phyloP scores from a whole-genome alignment of 2,113 vertebrate species.

The Pseudois nayaur region DNA sequence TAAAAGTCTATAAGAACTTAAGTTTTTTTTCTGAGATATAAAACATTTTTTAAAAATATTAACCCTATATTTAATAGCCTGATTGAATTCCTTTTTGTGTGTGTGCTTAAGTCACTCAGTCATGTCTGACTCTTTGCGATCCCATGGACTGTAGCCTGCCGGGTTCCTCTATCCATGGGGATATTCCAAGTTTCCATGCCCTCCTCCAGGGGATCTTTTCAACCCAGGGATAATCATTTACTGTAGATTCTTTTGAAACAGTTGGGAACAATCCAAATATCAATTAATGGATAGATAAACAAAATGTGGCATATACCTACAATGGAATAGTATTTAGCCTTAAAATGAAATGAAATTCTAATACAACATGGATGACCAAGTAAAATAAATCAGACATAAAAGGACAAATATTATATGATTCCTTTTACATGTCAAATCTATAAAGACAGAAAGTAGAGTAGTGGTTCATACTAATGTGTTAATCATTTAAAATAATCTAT shows the following conservation, averaged over 20 bases:
- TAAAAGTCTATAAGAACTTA: neutral
- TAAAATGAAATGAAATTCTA: neutral
- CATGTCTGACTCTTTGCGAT: rapidly evolving
- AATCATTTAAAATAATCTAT: neutral
- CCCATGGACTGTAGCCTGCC: neutral
- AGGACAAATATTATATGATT: neutral
- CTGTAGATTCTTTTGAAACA: neutral
- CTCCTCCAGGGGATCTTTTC: neutral
- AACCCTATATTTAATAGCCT: neutral
- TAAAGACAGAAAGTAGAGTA: neutral
- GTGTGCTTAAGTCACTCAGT: neutral
- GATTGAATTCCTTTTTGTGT: neutral
- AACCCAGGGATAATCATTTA: neutral
- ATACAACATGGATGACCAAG: neutral
- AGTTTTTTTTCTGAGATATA: neutral
- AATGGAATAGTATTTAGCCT: neutral
- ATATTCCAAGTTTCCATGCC: neutral
- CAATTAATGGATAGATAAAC: neutral
- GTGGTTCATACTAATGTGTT: neutral
- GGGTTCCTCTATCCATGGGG: rapidly evolving
- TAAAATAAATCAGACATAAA: neutral
- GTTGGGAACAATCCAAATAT: neutral
- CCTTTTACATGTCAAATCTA: neutral
- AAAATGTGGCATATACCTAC: neutral
- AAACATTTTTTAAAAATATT: neutral